A percentile compares a stretch with the other conserved stretches of the same genome.
These are phyloP conservation scores for Lithobates pipiens DNA, from an alignment of 2,797 vertebrate species.

Conservation along the genomic window DNA sequence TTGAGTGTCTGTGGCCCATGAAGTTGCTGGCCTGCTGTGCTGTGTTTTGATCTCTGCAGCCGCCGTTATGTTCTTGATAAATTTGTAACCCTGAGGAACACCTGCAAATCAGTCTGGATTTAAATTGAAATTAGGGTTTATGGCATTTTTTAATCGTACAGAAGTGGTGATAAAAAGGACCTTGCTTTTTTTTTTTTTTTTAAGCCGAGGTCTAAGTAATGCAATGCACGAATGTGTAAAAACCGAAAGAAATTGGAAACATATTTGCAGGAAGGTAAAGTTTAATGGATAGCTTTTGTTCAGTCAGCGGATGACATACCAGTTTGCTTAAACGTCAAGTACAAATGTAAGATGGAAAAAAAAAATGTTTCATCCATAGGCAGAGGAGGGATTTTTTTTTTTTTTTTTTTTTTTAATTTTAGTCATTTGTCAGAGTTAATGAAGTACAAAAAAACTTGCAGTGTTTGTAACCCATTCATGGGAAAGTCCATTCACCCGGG, in stretches of 20 bases:
- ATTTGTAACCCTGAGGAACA: slow-evolving; percentile 87
- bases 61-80: slow-evolving; percentile 91
- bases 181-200: slow-evolving; percentile 77
- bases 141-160: slow-evolving; percentile 86
- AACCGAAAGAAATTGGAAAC: slow-evolving; percentile 75
- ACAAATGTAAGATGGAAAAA: slow-evolving; percentile 6
- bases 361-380: too few relatives aligned
- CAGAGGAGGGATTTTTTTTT: background rate
- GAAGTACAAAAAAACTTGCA: slow-evolving; percentile 35
- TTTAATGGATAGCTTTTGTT: slow-evolving; percentile 63
- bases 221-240: slow-evolving; percentile 80
- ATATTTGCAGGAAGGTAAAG: slow-evolving; percentile 76
- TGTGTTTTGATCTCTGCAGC: slow-evolving; percentile 90
- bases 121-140: slow-evolving; percentile 89
- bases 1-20: slow-evolving; percentile 87
- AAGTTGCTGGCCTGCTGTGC: slow-evolving; percentile 86
- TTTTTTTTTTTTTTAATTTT: background rate
- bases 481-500: slow-evolving; percentile 21
- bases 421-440: slow-evolving; percentile 14
- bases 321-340: slow-evolving; percentile 47
- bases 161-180: slow-evolving; percentile 85
- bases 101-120: slow-evolving; percentile 87
- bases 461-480: slow-evolving; percentile 1
- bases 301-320: slow-evolving; percentile 62
- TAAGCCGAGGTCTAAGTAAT: slow-evolving; percentile 82